Percentiles rank a stretch among this genome's conserved stretches.
These are phyloP conservation scores for human DNA, from an alignment of 2,113 vertebrate genomes.

Conservation along the genomic window DNA sequence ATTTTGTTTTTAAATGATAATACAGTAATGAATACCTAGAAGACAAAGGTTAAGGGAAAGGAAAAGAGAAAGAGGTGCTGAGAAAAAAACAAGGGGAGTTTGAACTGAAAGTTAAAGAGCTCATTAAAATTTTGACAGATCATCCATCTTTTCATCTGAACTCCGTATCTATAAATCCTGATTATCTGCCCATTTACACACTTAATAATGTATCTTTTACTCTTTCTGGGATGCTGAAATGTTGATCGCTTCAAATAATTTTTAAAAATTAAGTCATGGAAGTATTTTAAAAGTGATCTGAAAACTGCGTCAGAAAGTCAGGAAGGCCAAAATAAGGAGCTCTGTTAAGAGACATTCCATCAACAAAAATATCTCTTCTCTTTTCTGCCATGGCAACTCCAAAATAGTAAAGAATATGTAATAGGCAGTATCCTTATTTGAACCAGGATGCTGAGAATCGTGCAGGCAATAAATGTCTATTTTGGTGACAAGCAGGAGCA, in stretches of 20 bases:
- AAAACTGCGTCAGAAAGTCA: constrained; percentile 72
- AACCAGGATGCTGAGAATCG: constrained; percentile 64
- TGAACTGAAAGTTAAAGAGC: not conserved
- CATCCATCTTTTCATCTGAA: constrained; percentile 4
- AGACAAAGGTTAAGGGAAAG: constrained; percentile 19
- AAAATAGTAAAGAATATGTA: constrained; percentile 80
- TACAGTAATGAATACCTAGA: not conserved
- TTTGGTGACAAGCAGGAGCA: constrained; percentile 49
- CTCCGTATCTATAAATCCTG: not conserved
- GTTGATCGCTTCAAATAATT: constrained; percentile 42
- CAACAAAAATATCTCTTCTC: constrained; percentile 75
- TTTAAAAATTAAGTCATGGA: not conserved
- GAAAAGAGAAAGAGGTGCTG: not conserved
- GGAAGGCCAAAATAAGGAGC: constrained; percentile 71
- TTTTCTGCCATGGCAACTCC: constrained; percentile 76
- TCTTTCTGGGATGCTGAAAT: constrained; percentile 11
- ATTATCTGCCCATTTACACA: not conserved
- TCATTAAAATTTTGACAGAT: constrained; percentile 39
- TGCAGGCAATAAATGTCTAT: constrained; percentile 51
- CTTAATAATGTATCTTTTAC: not conserved
- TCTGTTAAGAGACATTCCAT: constrained; percentile 75
- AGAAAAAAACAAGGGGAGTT: not conserved
- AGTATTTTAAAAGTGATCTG: constrained; percentile 57
- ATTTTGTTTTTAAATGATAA: constrained; percentile 33
- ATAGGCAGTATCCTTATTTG: constrained; percentile 72